Evolutionary conservation across 1,140 invertebrate species (phyloP).

Genomic region (Stratiolaelaps scimitus): DNA sequence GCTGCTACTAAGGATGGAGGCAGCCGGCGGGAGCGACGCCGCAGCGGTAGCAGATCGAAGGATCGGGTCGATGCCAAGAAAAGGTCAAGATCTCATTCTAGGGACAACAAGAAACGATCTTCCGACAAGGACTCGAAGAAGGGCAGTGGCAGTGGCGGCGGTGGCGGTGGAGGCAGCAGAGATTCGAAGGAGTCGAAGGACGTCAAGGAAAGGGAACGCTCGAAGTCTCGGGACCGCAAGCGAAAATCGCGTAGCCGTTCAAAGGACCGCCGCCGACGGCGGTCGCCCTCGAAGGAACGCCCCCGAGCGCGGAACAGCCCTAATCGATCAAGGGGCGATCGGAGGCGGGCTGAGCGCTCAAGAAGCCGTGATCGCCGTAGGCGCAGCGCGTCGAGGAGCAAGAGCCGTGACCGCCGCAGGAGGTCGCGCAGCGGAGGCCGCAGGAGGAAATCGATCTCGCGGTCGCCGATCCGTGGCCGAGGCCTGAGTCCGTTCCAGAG

Average conservation of each 20-base stretch:
- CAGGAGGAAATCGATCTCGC: conserved; percentile 32
- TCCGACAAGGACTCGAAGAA: too few species aligned
- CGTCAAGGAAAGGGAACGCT: conserved; percentile 37
- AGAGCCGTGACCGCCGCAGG: conserved; percentile 32
- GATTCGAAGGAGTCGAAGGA: conserved; percentile 33
- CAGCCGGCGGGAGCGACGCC: too few species aligned
- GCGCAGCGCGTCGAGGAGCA: conserved; percentile 29
- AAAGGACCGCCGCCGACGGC: conserved; percentile 31
- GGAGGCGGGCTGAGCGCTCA: conserved; percentile 37
- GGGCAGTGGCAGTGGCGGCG: conserved; percentile 33
- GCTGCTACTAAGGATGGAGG: too few species aligned
- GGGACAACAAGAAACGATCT: too few species aligned
- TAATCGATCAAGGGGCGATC: conserved; percentile 36
- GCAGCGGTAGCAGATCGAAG: too few species aligned
- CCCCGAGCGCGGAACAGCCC: conserved; percentile 27
- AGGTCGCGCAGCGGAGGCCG: conserved; percentile 39
- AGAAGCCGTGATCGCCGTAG: conserved; percentile 28
- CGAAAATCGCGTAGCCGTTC: conserved; percentile 35
- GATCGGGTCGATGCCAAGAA: too few species aligned
- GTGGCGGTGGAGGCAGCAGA: conserved; percentile 34
- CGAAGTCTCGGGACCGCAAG: conserved; percentile 37
- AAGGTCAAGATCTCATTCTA: too few species aligned
- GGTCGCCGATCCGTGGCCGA: conserved; percentile 11
- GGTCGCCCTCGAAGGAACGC: background rate
- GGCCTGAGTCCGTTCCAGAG: conserved; percentile 30